Evolutionary conservation across 2,888 invertebrate genomes (phyloP).

Genomic region (Pristionchus mayeri): DNA sequence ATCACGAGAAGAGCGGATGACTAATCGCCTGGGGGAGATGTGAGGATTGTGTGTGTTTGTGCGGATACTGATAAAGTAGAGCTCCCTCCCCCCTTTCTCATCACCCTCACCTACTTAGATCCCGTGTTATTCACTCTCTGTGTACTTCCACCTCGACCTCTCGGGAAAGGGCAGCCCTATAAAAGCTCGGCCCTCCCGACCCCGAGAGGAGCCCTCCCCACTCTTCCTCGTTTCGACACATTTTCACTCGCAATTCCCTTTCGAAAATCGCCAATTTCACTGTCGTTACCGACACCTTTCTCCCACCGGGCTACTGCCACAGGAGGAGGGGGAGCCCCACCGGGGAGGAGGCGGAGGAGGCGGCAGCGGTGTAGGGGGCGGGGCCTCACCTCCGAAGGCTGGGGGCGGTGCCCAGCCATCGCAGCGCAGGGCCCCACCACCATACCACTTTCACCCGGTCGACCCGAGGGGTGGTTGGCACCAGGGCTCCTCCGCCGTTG

Average conservation of each 20-base stretch:
- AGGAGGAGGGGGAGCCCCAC: neutral
- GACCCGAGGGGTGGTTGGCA: conserved; percentile 8
- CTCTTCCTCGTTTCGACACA: neutral
- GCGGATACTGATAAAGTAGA: conserved; percentile 5
- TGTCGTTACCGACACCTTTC: conserved; percentile 20
- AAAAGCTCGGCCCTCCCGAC: conserved; percentile 14
- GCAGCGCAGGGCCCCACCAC: neutral
- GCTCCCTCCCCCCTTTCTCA: neutral
- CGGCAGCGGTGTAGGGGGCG: neutral
- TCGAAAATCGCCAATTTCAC: neutral
- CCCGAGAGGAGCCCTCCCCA: neutral
- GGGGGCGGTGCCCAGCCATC: neutral
- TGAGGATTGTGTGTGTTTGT: too few species aligned
- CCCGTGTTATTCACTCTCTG: conserved; percentile 23
- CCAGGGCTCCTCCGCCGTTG: neutral
- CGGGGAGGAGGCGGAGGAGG: neutral
- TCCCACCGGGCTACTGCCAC: neutral
- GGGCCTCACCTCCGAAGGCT: conserved; percentile 24
- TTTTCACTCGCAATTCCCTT: conserved; percentile 2
- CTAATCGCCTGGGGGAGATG: neutral
- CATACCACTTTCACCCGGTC: neutral
- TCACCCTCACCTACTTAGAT: conserved; percentile 39
- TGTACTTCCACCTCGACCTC: neutral
- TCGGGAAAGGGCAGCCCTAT: conserved; percentile 32
- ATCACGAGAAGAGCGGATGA: too few species aligned